Conservation (phyloP, 2,888 invertebrate genomes). For the Tubulanus polymorphus region DNA sequence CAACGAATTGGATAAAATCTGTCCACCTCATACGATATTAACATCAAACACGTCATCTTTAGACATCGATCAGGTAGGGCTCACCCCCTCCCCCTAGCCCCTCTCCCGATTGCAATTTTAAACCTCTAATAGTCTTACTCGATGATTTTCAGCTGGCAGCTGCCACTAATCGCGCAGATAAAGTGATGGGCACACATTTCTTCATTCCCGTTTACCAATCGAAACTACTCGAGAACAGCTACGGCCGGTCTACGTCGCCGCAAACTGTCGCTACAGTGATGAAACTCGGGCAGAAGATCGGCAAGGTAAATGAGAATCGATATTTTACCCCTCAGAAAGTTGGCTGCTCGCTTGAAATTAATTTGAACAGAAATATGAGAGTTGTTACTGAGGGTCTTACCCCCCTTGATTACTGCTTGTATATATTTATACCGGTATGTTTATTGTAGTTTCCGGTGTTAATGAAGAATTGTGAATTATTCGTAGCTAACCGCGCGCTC, state of each 20-base stretch:
- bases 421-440: too few relatives aligned
- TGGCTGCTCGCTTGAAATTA: not conserved
- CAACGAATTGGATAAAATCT: slow-evolving; percentile 45
- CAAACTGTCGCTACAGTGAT: slow-evolving; percentile 51
- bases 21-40: slow-evolving; percentile 43
- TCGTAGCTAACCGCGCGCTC: slow-evolving; percentile 44
- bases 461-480: slow-evolving; percentile 40
- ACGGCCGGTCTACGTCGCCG: slow-evolving; percentile 45
- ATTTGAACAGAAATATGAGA: too few relatives aligned
- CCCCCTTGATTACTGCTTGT: too few relatives aligned
- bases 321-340: not conserved
- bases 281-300: slow-evolving; percentile 44
- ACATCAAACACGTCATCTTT: slow-evolving; percentile 53
- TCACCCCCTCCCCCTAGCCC: too few relatives aligned
- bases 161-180: slow-evolving; percentile 39
- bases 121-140: too few relatives aligned
- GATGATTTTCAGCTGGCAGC: slow-evolving; percentile 44
- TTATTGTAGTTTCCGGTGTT: slow-evolving; percentile 37
- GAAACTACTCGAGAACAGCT: slow-evolving; percentile 47
- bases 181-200: slow-evolving; percentile 53
- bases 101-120: too few relatives aligned
- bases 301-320: slow-evolving; percentile 34
- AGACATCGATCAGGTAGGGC: slow-evolving; percentile 46
- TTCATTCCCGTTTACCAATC: slow-evolving; percentile 53
- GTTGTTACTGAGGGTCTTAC: too few relatives aligned